Percentiles rank a stretch among this genome's conserved stretches.
Conservation (phyloP, 2,113 vertebrate species). For the Nymphicus hollandicus region DNA sequence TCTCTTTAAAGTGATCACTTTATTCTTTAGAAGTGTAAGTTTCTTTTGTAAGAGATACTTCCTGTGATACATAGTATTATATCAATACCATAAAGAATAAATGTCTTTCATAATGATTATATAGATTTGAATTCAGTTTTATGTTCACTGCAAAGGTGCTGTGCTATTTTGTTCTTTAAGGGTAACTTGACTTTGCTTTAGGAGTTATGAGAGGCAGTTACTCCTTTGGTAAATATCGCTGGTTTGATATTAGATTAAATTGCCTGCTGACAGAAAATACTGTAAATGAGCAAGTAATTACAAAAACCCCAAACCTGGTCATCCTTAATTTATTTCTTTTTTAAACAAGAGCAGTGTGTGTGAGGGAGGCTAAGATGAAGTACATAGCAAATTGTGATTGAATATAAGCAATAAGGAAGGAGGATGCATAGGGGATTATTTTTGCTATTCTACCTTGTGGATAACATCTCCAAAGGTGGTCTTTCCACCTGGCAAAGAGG, state of each 20-base stretch:
- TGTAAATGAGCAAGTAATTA: neutral
- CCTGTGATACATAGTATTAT: no score
- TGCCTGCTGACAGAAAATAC: neutral
- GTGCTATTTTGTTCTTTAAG: neutral
- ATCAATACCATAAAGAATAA: neutral
- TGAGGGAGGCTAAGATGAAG: neutral
- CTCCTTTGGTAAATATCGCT: neutral
- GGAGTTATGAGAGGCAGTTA: neutral
- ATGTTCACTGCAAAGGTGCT: neutral
- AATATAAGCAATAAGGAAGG: neutral
- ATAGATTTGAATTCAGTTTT: neutral
- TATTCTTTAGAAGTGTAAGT: neutral
- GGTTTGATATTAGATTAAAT: neutral
- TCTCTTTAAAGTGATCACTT: neutral
- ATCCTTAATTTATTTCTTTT: neutral
- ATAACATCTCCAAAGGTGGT: neutral
- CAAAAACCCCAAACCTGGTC: neutral
- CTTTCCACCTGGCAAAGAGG: neutral
- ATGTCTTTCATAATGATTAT: neutral
- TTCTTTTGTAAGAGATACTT: neutral
- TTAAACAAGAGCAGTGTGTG: neutral
- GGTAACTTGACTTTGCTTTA: neutral
- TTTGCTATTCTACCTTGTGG: neutral
- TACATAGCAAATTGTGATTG: neutral
- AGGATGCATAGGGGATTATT: neutral